Evolutionary conservation across 2,113 vertebrate species (phyloP).

Genomic region (Syngnathus floridae): DNA sequence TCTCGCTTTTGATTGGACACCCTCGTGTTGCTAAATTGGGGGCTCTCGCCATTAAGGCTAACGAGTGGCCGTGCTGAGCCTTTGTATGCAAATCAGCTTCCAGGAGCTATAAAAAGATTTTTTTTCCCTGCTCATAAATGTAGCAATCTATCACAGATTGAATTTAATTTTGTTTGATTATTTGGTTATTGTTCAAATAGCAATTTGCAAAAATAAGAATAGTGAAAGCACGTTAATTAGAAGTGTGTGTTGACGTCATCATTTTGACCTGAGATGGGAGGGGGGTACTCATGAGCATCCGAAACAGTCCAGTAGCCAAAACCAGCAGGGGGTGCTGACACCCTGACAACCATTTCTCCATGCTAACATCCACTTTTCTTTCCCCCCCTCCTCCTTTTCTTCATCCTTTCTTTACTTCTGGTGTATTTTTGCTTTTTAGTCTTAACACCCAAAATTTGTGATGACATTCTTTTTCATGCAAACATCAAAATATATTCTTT

Average conservation of each 20-base stretch:
- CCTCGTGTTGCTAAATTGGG: slow-evolving; percentile 30
- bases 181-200: not conserved
- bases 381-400: not conserved
- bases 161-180: not conserved
- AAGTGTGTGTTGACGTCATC: not conserved
- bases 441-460: not conserved
- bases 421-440: not conserved
- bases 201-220: not conserved
- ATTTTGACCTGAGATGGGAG: not conserved
- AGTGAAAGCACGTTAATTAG: not conserved
- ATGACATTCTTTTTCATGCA: too few species aligned
- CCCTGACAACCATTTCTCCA: slow-evolving; percentile 67
- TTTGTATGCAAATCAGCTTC: slow-evolving; percentile 32
- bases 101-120: not conserved
- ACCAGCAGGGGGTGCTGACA: slow-evolving; percentile 96
- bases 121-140: not conserved
- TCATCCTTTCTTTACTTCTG: not conserved
- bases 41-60: slow-evolving; percentile 22
- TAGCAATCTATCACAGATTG: too few species aligned
- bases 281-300: slow-evolving; percentile 27
- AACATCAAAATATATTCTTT: not conserved
- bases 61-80: slow-evolving; percentile 22
- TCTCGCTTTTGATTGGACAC: slow-evolving; percentile 50
- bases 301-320: slow-evolving; percentile 45
- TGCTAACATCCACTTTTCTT: slow-evolving; percentile 1